Evolutionary conservation across 35 echinoderm and acorn worm species (phyloP), one percentile per base, ranked within the genome.

Genomic region (Apostichopus californicus): DNA sequence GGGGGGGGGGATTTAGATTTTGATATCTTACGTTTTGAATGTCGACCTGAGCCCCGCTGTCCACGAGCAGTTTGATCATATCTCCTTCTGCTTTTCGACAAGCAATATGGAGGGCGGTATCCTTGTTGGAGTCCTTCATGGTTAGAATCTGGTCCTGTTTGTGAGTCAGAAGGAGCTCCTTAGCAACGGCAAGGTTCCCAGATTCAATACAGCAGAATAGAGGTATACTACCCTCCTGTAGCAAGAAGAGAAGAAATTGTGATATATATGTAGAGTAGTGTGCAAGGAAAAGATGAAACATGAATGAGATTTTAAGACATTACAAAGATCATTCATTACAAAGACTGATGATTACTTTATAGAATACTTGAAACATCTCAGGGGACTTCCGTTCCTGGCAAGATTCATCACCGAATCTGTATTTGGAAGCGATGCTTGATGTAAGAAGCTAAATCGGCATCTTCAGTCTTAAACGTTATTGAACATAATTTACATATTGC

Each of bases 21-120:
- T 46, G 34, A 46, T 12, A 80, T 63, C 97, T 94, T 91, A 98
- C 97, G 93, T 98, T 98, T 77, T 96, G 73, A 5, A 88, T 77
- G 79, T 98, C 95, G 10, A 96, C 87, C 55, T 82, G 90, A 73
- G 90, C 91, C 12, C 97, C 97, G 75, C 89, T 95, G 13, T 98
- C 97, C 15, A 94, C 91, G 9, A 96, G 90, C 54, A 96, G 52
- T 71, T 96, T 98, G 80, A 96, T 82, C 26, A 94, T 78, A 54
- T 98, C 97, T 20, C 92, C 61, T 52, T 99, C 97, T 86, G 93
- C 96, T 52, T 93, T 94, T 22, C 97, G 54, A 73, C 97, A 99
- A 22, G 95, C 95, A 12, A 94, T 77, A 70, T 99, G 97, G n/a
- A 99, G 91, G 22, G 92, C 82, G 3, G 95, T 94, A 8, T 99